Evolutionary conservation across 64 coral and sea anemone genomes (phyloP).

Genomic region (Stichodactyla mertensii): DNA sequence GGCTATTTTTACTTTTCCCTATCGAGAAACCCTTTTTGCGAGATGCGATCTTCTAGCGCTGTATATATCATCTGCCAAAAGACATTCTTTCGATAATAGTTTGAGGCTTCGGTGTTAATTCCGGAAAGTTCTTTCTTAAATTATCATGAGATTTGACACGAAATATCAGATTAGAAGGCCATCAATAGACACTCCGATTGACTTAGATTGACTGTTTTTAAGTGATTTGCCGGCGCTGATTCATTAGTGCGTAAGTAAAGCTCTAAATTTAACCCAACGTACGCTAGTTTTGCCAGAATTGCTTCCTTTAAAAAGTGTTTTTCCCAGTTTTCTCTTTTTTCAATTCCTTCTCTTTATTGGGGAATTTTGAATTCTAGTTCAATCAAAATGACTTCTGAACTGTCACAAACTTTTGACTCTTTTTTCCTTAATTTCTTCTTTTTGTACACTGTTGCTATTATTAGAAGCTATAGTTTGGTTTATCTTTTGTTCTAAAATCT

Average conservation of each 20-base stretch:
- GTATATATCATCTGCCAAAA: no score
- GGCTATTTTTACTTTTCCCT: no score
- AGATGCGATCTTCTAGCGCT: no score
- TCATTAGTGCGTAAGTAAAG: no score
- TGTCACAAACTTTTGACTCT: neutral
- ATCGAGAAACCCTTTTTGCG: no score
- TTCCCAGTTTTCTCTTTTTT: neutral
- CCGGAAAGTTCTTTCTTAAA: neutral
- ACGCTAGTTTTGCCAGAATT: neutral
- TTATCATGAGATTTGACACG: neutral
- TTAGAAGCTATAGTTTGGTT: neutral
- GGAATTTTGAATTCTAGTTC: no score
- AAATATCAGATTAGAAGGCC: neutral
- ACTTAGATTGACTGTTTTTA: neutral
- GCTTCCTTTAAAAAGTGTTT: neutral
- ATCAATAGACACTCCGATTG: neutral
- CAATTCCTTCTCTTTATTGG: neutral
- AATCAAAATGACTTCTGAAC: no score
- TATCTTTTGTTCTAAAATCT: no score
- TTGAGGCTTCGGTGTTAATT: neutral
- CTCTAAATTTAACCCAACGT: neutral
- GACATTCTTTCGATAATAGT: no score
- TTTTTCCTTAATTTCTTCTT: neutral
- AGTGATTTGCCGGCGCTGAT: no score
- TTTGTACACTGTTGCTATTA: neutral